Evolutionary conservation across 2,797 vertebrate species (phyloP).

Genomic region (Astyanax mexicanus): DNA sequence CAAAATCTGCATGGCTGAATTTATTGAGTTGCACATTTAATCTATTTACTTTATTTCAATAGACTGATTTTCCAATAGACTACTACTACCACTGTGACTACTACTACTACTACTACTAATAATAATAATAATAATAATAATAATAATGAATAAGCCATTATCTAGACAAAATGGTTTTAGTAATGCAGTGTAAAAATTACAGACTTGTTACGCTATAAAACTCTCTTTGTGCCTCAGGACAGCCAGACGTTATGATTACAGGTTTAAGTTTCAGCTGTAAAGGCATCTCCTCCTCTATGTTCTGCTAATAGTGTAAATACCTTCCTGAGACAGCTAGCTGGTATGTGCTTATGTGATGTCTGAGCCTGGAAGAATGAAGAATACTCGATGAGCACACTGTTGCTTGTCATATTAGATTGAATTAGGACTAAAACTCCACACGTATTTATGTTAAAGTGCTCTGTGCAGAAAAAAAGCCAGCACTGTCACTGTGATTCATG

Average conservation of each 20-base stretch:
- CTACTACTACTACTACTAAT: too few relatives aligned
- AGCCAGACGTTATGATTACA: conserved; percentile 44
- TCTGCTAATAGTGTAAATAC: conserved; percentile 42
- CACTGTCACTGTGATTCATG: conserved; percentile 76
- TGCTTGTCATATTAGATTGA: conserved; percentile 26
- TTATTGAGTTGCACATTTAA: too few relatives aligned
- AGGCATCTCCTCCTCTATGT: conserved; percentile 29
- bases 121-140: conserved; percentile 37
- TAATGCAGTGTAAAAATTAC: neutral
- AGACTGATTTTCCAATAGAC: too few relatives aligned
- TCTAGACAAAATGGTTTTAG: conserved; percentile 19
- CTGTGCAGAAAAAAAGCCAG: conserved; percentile 76
- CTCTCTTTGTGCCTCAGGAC: conserved; percentile 22
- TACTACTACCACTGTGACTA: too few relatives aligned
- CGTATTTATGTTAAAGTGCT: conserved; percentile 16
- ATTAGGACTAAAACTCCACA: conserved; percentile 20
- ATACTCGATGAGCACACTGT: neutral
- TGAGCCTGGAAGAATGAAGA: conserved; percentile 14
- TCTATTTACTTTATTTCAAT: too few relatives aligned
- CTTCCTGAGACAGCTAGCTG: conserved; percentile 37
- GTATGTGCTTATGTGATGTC: conserved; percentile 27
- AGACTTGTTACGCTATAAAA: conserved; percentile 22
- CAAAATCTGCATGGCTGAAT: too few relatives aligned
- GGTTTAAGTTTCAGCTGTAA: conserved; percentile 35
- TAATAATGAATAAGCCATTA: neutral